Evolutionary conservation across 2,797 vertebrate species (phyloP).

Genomic region (Smutsia gigantea): DNA sequence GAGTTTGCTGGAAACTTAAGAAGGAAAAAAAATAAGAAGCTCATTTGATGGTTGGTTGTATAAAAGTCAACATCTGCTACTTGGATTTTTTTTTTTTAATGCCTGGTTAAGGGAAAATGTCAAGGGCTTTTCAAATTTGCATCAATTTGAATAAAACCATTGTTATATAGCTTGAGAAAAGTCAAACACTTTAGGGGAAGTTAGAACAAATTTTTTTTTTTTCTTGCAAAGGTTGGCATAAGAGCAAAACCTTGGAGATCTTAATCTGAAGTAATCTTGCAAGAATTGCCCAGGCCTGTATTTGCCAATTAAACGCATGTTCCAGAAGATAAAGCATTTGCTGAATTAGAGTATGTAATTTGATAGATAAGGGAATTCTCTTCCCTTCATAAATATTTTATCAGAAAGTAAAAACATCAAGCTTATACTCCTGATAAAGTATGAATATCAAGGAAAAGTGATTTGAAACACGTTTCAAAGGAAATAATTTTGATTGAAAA

Average conservation of each 20-base stretch:
- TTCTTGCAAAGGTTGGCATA: slow-evolving; percentile 69
- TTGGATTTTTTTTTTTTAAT: slow-evolving; percentile 49
- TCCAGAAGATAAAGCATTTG: slow-evolving; percentile 76
- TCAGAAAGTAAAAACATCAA: slow-evolving; percentile 77
- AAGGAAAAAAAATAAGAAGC: neutral
- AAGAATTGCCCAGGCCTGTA: slow-evolving; percentile 72
- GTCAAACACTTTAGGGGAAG: slow-evolving; percentile 69
- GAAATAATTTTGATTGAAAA: slow-evolving; percentile 64
- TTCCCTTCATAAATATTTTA: slow-evolving; percentile 85
- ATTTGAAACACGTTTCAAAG: slow-evolving; percentile 57
- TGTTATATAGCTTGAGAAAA: slow-evolving; percentile 60
- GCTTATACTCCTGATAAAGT: slow-evolving; percentile 70
- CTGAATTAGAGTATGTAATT: slow-evolving; percentile 81
- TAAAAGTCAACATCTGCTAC: slow-evolving; percentile 60
- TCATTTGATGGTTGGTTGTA: slow-evolving; percentile 49
- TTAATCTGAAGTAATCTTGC: slow-evolving; percentile 78
- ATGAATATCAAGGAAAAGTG: slow-evolving; percentile 62
- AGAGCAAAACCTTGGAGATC: slow-evolving; percentile 72
- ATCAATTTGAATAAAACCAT: slow-evolving; percentile 71
- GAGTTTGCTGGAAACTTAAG: slow-evolving; percentile 56
- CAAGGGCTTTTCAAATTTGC: slow-evolving; percentile 76
- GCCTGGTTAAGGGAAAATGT: slow-evolving; percentile 68
- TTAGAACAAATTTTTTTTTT: slow-evolving; percentile 55
- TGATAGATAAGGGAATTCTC: slow-evolving; percentile 80
- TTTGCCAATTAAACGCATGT: slow-evolving; percentile 81